These are phyloP conservation scores for Platycheirus rosarum DNA, from an alignment of 2,888 invertebrate genomes.

Conservation along the genomic window DNA sequence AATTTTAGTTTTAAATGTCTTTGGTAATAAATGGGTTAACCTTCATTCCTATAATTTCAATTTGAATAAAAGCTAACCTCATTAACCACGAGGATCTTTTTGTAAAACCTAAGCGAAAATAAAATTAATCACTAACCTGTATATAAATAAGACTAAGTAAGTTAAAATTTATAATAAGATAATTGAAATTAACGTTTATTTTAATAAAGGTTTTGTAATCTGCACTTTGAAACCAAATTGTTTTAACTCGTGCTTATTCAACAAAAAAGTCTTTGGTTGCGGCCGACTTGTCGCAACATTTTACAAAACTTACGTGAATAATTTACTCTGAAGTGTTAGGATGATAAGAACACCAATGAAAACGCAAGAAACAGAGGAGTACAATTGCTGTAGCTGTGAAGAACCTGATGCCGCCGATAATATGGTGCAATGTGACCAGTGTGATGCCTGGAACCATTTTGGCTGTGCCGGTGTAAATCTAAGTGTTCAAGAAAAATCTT, in stretches of 20 bases:
- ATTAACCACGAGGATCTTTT: no score
- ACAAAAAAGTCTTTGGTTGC: no score
- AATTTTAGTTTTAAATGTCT: no score
- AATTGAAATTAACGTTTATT: not conserved
- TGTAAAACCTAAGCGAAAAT: no score
- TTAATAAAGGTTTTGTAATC: not conserved
- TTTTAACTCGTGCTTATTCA: not conserved
- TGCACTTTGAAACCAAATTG: not conserved
- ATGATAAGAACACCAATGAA: not conserved
- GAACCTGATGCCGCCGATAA: conserved; percentile 17
- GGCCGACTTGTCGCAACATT: not conserved
- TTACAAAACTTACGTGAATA: not conserved
- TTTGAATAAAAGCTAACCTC: no score
- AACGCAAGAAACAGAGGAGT: not conserved
- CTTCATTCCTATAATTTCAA: no score
- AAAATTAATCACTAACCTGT: no score
- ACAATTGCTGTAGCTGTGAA: conserved; percentile 23
- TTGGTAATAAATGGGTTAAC: no score
- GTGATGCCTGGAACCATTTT: conserved; percentile 6
- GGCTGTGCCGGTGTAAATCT: not conserved
- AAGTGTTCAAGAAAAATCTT: not conserved
- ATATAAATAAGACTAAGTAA: no score
- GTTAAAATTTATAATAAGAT: no score
- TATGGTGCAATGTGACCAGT: conserved; percentile 28
- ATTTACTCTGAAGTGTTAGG: not conserved